Base-by-base conservation (phyloP, 2,888 invertebrate genomes). In the Loripinus fragilis region DNA sequence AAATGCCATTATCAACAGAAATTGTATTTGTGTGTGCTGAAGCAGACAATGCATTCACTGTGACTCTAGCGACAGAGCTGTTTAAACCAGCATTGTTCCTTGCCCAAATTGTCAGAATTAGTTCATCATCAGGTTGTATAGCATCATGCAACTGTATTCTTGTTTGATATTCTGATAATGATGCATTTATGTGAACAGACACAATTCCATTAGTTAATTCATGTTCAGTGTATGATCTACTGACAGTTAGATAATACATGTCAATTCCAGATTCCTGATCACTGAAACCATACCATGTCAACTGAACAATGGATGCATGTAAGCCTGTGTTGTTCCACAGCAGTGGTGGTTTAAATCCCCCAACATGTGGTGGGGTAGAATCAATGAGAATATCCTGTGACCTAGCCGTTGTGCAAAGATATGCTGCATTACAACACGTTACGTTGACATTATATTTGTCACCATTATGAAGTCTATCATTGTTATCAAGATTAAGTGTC, bases 361-460 rank as follows among this genome's bases (percentile, higher is more conserved):
- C 87, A 8, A 74, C n/a, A 23, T 85, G 82, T 5, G 88, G 88
- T 0, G 87, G 86, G 1, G 85, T 76, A 7, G 83, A 83, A 67
- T 88, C 87, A 12, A 88, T 78, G 28, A 85, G 65, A 17, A 86
- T 17, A 25, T 72, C 41, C 17, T 78, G 52, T 48, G 82, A 81
- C 5, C 42, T 38, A 23, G 76, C 72, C 7, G 80, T 74, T 10
- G 78, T 68, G 71, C 88, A 88, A 17, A 86, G 74, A 15, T 66
- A 72, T 2, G 86, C 86, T 10, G 60, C 69, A 45, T 86, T 86
- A 65, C 86, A 86, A 20, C 80, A 78, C 25, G 74, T 76, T 0
- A 86, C 76, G n/a, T 66, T 35, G 1, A 74, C 73, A 12, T 50
- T 71, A 55, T 86, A 86, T 25, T 42, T 68, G 55, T 83, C 81